These are phyloP conservation scores for Tipula confusa DNA, from an alignment of 2,888 invertebrate genomes.

Conservation along the genomic window DNA sequence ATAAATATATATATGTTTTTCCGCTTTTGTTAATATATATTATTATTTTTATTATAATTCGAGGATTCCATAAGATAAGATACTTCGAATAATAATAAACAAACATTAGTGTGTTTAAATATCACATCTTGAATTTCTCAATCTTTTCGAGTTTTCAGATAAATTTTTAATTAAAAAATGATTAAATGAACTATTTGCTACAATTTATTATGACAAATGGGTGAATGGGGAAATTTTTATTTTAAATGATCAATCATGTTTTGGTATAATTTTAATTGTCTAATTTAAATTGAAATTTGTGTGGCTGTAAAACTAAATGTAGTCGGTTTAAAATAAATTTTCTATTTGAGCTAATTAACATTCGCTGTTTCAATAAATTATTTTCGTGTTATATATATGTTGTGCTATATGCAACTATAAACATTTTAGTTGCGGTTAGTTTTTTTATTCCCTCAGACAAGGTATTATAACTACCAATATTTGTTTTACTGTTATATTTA, in stretches of 20 bases:
- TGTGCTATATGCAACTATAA: too few species aligned
- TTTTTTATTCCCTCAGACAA: too few species aligned
- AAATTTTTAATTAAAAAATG: neutral
- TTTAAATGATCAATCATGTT: neutral
- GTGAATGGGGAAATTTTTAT: neutral
- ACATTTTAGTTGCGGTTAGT: too few species aligned
- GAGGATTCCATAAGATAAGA: neutral
- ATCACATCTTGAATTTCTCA: neutral
- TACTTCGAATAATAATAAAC: neutral
- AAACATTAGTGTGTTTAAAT: neutral
- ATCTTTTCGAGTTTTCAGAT: neutral
- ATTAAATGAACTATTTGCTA: neutral
- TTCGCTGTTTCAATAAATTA: too few species aligned
- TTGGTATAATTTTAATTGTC: too few species aligned
- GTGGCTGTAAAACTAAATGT: too few species aligned
- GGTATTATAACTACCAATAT: too few species aligned
- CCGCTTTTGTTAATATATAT: neutral
- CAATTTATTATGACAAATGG: neutral
- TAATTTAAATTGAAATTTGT: too few species aligned
- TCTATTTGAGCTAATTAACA: too few species aligned
- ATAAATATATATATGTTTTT: neutral
- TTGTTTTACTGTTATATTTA: too few species aligned
- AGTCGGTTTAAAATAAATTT: too few species aligned
- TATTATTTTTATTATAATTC: neutral
- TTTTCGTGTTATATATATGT: too few species aligned